phyloP scores from a whole-genome alignment of 2,797 vertebrate species.

The Tokudaia muenninki region DNA sequence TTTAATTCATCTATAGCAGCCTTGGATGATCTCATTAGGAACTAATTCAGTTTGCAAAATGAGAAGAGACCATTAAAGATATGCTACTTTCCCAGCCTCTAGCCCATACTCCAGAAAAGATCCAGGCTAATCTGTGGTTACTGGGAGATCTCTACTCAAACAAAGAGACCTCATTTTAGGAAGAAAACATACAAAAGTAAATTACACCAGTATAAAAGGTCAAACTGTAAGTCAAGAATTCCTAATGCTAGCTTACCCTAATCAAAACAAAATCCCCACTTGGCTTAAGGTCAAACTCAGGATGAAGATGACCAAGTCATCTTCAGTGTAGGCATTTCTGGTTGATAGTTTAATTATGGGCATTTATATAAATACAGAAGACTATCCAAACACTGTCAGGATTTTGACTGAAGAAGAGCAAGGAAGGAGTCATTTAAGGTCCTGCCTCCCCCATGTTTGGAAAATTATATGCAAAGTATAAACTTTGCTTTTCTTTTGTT shows the following conservation, averaged over 20 bases:
- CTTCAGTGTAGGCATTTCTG: background rate
- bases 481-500: background rate
- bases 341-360: background rate
- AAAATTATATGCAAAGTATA: background rate
- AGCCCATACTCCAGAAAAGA: background rate
- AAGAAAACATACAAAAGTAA: slow-evolving; percentile 34
- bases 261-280: background rate
- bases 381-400: background rate
- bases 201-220: background rate
- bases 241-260: background rate
- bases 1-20: background rate
- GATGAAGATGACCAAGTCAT: background rate
- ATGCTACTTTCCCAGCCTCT: background rate
- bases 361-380: background rate
- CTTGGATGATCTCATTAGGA: background rate
- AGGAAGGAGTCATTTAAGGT: background rate
- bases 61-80: background rate
- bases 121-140: background rate
- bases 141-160: background rate
- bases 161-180: background rate
- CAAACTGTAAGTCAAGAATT: background rate
- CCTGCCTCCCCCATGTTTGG: background rate
- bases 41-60: background rate
- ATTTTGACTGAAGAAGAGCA: slow-evolving; percentile 34
- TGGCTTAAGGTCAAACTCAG: background rate